Conservation (phyloP, 2,113 vertebrate species). For the Stegostoma tigrinum region DNA sequence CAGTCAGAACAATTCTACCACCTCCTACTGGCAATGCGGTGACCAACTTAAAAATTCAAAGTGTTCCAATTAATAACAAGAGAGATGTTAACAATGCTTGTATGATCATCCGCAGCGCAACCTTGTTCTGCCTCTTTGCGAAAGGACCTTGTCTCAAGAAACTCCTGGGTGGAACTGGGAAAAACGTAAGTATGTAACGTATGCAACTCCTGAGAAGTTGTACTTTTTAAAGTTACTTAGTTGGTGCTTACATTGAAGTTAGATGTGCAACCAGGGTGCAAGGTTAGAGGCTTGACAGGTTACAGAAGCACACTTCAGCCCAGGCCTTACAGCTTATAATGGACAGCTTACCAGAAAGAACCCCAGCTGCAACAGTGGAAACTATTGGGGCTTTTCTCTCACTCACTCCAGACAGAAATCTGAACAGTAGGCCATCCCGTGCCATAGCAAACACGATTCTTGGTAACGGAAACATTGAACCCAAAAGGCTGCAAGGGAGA, state of each 20-base stretch:
- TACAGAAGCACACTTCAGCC: constrained; percentile 8
- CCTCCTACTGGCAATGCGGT: no score
- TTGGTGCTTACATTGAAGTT: neutral
- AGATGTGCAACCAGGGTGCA: neutral
- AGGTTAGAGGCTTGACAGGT: neutral
- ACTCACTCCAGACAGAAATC: constrained; percentile 69
- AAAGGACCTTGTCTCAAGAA: neutral
- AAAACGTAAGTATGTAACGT: no score
- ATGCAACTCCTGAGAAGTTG: neutral
- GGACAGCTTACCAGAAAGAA: constrained; percentile 70
- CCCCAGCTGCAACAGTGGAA: constrained; percentile 78
- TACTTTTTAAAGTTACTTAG: neutral
- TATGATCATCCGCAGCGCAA: neutral
- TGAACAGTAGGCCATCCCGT: constrained; percentile 89
- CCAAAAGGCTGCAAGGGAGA: constrained; percentile 66
- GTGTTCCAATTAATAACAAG: neutral
- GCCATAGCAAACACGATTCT: constrained; percentile 95
- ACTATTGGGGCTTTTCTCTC: constrained; percentile 78
- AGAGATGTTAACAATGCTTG: neutral
- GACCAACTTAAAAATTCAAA: neutral
- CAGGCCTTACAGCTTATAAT: neutral
- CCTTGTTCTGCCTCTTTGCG: neutral
- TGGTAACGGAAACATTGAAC: constrained; percentile 95
- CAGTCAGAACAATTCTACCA: neutral
- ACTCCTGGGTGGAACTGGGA: neutral